A percentile compares a stretch with the other conserved stretches of the same genome.
These are phyloP conservation scores for Miniopterus natalensis DNA, from an alignment of 2,113 vertebrate species.

Conservation along the genomic window DNA sequence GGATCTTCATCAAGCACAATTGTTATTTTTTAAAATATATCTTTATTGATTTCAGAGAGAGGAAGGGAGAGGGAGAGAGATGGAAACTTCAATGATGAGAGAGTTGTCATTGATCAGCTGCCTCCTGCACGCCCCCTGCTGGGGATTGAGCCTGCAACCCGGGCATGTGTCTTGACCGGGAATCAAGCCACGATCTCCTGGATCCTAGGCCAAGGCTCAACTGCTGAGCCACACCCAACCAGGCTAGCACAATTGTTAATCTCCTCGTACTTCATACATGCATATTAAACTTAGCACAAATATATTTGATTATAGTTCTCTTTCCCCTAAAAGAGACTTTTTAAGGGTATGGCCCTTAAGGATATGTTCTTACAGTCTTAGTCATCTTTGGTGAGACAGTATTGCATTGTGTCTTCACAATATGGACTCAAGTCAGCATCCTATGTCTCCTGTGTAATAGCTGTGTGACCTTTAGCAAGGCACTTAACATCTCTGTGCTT, in stretches of 20 bases:
- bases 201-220: too few relatives aligned
- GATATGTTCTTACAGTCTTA: not conserved
- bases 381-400: not conserved
- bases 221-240: too few relatives aligned
- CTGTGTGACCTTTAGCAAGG: not conserved
- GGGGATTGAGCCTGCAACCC: too few relatives aligned
- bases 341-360: not conserved
- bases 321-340: constrained; percentile 14
- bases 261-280: not conserved
- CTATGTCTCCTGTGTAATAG: not conserved
- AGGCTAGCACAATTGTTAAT: not conserved
- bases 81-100: too few relatives aligned
- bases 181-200: too few relatives aligned
- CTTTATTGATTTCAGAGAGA: too few relatives aligned
- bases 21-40: not conserved
- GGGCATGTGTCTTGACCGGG: too few relatives aligned
- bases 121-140: too few relatives aligned
- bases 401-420: not conserved
- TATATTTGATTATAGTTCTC: not conserved
- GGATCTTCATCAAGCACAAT: not conserved
- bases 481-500: not conserved
- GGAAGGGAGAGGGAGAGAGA: too few relatives aligned
- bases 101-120: too few relatives aligned
- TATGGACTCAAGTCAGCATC: not conserved
- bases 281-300: not conserved